Evolutionary conservation across 2,113 vertebrate species (phyloP).

Genomic region (Rhizomys pruinosus): DNA sequence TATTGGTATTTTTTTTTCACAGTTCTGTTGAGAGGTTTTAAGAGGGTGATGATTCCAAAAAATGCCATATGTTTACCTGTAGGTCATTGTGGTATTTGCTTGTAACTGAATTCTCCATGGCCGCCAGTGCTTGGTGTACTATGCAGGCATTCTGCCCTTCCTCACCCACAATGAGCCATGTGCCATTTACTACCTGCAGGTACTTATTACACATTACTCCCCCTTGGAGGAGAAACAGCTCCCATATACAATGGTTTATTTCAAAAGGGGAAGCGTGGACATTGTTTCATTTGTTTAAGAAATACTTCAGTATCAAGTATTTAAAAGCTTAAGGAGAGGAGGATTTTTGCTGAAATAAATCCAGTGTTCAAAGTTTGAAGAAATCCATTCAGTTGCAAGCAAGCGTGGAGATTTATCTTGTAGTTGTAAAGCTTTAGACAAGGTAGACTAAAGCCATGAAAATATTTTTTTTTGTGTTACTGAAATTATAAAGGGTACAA

Average conservation of each 20-base stretch:
- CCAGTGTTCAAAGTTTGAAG: constrained; percentile 62
- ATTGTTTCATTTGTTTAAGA: constrained; percentile 74
- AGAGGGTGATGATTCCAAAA: constrained; percentile 76
- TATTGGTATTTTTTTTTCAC: background rate
- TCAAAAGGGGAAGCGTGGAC: constrained; percentile 62
- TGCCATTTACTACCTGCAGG: constrained; percentile 69
- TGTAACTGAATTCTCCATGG: constrained; percentile 74
- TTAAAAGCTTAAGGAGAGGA: constrained; percentile 70
- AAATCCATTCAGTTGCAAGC: constrained; percentile 47
- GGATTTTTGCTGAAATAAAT: constrained; percentile 42
- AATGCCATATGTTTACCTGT: constrained; percentile 83
- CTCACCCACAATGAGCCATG: constrained; percentile 72
- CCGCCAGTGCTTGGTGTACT: constrained; percentile 78
- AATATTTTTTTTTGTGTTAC: constrained; percentile 56
- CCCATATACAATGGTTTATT: constrained; percentile 56
- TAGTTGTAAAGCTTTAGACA: constrained; percentile 54
- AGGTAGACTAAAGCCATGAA: background rate
- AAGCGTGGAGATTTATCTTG: constrained; percentile 35
- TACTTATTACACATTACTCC: constrained; percentile 71
- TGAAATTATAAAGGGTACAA: background rate
- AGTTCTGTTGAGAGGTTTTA: constrained; percentile 73
- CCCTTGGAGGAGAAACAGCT: constrained; percentile 73
- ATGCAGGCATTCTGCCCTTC: constrained; percentile 70
- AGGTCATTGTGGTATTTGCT: constrained; percentile 80
- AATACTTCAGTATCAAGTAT: constrained; percentile 62